Base-by-base conservation (phyloP, 2,888 invertebrate species). In the Sinotaia quadrata region DNA sequence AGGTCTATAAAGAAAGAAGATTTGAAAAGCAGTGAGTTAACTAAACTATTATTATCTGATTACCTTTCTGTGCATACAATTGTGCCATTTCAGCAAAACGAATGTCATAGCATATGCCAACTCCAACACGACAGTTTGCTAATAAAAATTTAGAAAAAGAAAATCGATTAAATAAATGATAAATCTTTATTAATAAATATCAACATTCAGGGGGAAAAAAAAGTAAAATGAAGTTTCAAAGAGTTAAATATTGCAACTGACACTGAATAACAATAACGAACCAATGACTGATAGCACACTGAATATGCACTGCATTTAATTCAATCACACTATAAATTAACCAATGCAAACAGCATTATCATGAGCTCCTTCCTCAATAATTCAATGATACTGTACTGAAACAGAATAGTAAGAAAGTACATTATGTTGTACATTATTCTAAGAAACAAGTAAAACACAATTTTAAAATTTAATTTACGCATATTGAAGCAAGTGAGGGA, bases 81-180 rank as follows among this genome's bases (percentile, higher is more conserved):
- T 88, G 87, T 7, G 87, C 87, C 91, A 97, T 90, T 89, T 97
- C 96, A 70, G 94, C 92, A 88, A 98, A 98, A 27, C 98, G 91
- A 65, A 98, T 91, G 85, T 98, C 98, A 87, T 98, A 98, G 85
- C 98, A 98, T 82, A 98, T 95, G 2, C 96, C 98, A 57, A 98
- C 84, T 0, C 98, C 98, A 68, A 98, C 90, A 89, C 92, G 94
- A 71, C 92, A 91, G 65, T 78, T 83, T n/a, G 92, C 89, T 85
- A 75, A 8, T 76, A 77, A 34, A 59, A 59, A n/a, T n/a, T n/a
- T n/a, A n/a, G n/a, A n/a, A n/a, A n/a, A n/a, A n/a, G n/a, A n/a
- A n/a, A n/a, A n/a, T n/a, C n/a, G n/a, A n/a, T n/a, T n/a, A n/a
- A n/a, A n/a, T n/a, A n/a, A n/a, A n/a, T n/a, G n/a, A n/a, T n/a